Evolutionary conservation across 2,113 vertebrate genomes (phyloP).

Genomic region (Cyprinodon brontotheroides): DNA sequence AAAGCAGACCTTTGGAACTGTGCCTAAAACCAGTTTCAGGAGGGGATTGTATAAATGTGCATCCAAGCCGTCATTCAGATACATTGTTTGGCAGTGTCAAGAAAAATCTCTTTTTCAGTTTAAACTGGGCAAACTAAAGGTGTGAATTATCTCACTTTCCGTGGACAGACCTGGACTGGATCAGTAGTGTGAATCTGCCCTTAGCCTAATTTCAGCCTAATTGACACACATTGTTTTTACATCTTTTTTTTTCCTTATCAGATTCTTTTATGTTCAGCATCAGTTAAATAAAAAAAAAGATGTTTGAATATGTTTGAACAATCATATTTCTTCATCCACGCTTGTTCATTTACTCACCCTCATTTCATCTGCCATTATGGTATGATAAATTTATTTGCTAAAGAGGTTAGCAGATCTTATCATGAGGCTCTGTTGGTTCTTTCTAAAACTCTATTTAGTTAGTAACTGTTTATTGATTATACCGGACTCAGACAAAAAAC

Average conservation of each 20-base stretch:
- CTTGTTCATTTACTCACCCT: conserved; percentile 29
- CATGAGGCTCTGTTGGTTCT: conserved; percentile 46
- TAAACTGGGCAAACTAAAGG: too few species aligned
- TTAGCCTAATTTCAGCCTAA: conserved; percentile 20
- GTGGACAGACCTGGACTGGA: too few species aligned
- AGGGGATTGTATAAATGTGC: too few species aligned
- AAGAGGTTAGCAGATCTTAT: conserved; percentile 35
- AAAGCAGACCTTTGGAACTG: too few species aligned
- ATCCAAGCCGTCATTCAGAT: too few species aligned
- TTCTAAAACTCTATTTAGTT: conserved; percentile 66
- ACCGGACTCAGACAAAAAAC: conserved; percentile 64
- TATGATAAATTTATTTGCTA: conserved; percentile 13
- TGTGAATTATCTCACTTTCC: too few species aligned
- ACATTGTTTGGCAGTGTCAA: too few species aligned
- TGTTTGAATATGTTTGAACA: conserved; percentile 5
- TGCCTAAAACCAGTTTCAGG: too few species aligned
- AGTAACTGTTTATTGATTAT: conserved; percentile 77
- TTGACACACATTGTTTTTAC: conserved; percentile 14
- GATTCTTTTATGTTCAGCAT: neutral
- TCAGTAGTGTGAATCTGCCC: too few species aligned
- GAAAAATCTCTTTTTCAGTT: too few species aligned
- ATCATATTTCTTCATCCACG: neutral
- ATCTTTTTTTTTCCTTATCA: neutral
- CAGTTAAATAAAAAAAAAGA: conserved; percentile 11
- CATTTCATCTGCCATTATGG: conserved; percentile 8